Evolutionary conservation across 1,140 invertebrate species (phyloP).

Genomic region (Drosophila ogumai): DNA sequence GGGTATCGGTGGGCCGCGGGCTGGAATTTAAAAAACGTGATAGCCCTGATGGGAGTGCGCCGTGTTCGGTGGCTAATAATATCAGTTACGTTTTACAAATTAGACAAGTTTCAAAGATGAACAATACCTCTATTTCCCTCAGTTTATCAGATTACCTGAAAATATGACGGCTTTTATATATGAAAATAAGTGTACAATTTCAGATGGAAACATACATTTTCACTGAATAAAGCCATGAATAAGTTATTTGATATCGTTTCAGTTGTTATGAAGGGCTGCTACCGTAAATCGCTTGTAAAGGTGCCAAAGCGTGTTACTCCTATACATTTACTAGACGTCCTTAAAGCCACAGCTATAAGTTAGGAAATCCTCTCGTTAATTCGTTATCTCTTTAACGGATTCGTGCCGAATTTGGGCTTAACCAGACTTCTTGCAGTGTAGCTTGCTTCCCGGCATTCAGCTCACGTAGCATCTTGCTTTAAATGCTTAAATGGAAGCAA

Average conservation of each 20-base stretch:
- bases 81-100: constrained; percentile 1
- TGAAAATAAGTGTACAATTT: not conserved
- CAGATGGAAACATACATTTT: not conserved
- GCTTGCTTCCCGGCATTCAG: constrained; percentile 40
- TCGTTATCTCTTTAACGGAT: constrained; percentile 8
- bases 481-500: constrained; percentile 75
- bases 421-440: constrained; percentile 9
- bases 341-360: not conserved
- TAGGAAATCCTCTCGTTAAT: not conserved
- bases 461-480: constrained; percentile 75
- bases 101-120: not conserved
- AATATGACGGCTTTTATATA: not conserved
- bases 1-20: constrained; percentile 9
- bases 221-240: not conserved
- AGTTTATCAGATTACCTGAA: not conserved
- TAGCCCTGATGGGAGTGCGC: not conserved
- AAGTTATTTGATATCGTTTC: not conserved
- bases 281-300: not conserved
- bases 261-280: not conserved
- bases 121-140: not conserved
- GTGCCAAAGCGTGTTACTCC: not conserved
- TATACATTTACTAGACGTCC: not conserved
- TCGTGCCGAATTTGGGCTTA: constrained; percentile 1
- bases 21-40: constrained; percentile 4
- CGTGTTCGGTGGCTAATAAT: not conserved